A percentile compares a stretch with the other conserved stretches of the same genome.
Conservation (phyloP, 2,113 vertebrate species). For the Oophaga pumilio region DNA sequence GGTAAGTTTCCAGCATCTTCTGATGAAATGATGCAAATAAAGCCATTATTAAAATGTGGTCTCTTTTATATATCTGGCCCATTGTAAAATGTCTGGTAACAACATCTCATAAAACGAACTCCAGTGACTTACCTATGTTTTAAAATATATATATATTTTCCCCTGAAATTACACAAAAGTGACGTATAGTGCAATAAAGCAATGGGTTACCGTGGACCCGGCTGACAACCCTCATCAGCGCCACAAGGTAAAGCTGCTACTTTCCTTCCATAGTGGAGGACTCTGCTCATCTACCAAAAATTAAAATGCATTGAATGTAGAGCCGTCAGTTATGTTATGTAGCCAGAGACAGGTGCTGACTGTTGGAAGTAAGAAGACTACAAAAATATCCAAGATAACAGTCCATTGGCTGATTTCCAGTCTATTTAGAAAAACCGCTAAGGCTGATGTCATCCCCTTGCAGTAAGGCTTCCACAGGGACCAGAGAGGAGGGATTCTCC, state of each 20-base stretch:
- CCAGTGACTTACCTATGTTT: slow-evolving; percentile 51
- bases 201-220: slow-evolving; percentile 66
- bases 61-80: slow-evolving; percentile 16
- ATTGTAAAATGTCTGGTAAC: slow-evolving; percentile 16
- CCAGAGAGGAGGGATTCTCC: slow-evolving; percentile 76
- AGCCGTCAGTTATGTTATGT: slow-evolving; percentile 61
- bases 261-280: slow-evolving; percentile 19
- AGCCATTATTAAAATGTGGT: slow-evolving; percentile 3
- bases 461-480: slow-evolving; percentile 85
- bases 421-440: slow-evolving; percentile 73
- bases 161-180: slow-evolving; percentile 76
- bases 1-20: neutral
- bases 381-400: slow-evolving; percentile 11
- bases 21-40: neutral
- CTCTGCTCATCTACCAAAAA: slow-evolving; percentile 7
- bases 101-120: slow-evolving; percentile 9
- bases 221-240: slow-evolving; percentile 33
- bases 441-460: slow-evolving; percentile 85
- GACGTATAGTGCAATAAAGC: slow-evolving; percentile 80
- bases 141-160: slow-evolving; percentile 32
- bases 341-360: slow-evolving; percentile 3
- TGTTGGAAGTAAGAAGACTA: slow-evolving; percentile 18
- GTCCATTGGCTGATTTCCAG: slow-evolving; percentile 54
- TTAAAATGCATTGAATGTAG: slow-evolving; percentile 69
- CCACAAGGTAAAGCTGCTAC: slow-evolving; percentile 5